Conservation (phyloP, 2,797 vertebrate genomes). For the Falco berigora region DNA sequence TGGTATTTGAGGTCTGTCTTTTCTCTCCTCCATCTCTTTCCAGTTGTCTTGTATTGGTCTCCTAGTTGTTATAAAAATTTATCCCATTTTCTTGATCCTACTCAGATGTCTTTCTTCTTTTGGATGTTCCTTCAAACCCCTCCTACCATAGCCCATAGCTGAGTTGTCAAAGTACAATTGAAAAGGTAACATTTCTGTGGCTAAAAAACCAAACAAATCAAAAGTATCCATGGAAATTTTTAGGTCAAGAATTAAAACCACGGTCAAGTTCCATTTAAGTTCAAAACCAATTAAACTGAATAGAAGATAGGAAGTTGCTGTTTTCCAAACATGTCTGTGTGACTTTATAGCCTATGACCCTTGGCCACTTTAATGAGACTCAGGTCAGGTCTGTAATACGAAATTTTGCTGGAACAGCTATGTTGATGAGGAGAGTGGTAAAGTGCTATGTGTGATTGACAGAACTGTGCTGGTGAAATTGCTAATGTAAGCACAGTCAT, state of each 20-base stretch:
- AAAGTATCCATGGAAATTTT: neutral
- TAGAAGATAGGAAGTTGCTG: neutral
- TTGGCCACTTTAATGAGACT: constrained; percentile 27
- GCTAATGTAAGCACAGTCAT: constrained; percentile 12
- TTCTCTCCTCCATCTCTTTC: neutral
- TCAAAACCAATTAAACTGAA: constrained; percentile 20
- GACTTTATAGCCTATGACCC: constrained; percentile 12
- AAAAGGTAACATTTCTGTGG: neutral
- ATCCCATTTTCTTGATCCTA: neutral
- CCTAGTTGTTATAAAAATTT: neutral
- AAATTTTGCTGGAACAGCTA: constrained; percentile 46
- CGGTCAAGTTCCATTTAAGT: neutral
- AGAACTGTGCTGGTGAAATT: constrained; percentile 4
- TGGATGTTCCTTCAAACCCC: neutral
- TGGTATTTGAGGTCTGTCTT: neutral
- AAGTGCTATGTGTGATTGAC: constrained; percentile 44
- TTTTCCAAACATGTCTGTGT: constrained; percentile 7
- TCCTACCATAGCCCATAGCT: neutral
- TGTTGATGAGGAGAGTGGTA: constrained; percentile 25
- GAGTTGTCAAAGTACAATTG: neutral
- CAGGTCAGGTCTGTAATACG: constrained; percentile 5
- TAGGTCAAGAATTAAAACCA: neutral
- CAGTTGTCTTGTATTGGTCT: neutral
- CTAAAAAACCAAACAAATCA: neutral
- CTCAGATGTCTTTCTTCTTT: neutral